These are phyloP conservation scores for Acrossocheilus fasciatus DNA, from an alignment of 2,797 vertebrate species.

Conservation along the genomic window DNA sequence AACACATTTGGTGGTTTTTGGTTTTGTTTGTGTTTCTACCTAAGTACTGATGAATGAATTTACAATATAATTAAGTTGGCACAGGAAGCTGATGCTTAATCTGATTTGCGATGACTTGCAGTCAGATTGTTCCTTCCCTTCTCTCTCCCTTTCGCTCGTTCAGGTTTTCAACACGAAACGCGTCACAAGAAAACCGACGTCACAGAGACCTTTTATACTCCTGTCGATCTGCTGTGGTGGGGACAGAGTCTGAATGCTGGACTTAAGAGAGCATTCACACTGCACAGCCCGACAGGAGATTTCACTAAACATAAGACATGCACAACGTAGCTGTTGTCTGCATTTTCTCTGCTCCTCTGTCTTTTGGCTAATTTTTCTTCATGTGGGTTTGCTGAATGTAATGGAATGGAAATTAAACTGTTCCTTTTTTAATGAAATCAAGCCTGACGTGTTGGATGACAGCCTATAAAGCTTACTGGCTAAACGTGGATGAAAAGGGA, in stretches of 20 bases:
- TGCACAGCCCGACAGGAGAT: conserved; percentile 43
- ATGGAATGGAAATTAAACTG: conserved; percentile 27
- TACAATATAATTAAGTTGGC: conserved; percentile 41
- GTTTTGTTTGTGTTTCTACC: not conserved
- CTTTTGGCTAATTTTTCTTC: conserved; percentile 41
- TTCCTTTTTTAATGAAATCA: conserved; percentile 25
- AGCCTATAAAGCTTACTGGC: not conserved
- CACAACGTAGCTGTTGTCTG: not conserved
- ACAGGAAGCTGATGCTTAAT: conserved; percentile 27
- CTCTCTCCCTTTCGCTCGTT: not conserved
- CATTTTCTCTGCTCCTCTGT: not conserved
- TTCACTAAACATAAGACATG: conserved; percentile 37
- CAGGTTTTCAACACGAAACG: conserved; percentile 13
- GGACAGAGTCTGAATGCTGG: conserved; percentile 48
- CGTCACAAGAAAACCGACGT: conserved; percentile 27
- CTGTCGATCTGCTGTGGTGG: not conserved
- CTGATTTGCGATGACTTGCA: conserved; percentile 62
- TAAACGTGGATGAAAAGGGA: not conserved
- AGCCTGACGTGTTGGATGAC: conserved; percentile 31
- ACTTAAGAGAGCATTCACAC: conserved; percentile 49
- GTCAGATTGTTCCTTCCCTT: conserved; percentile 22
- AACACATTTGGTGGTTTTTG: too few relatives aligned
- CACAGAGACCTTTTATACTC: conserved; percentile 37
- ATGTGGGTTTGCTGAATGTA: conserved; percentile 40
- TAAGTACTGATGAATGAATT: conserved; percentile 17